Conservation (phyloP, 2,113 vertebrate genomes). For the Eulemur rufifrons region DNA sequence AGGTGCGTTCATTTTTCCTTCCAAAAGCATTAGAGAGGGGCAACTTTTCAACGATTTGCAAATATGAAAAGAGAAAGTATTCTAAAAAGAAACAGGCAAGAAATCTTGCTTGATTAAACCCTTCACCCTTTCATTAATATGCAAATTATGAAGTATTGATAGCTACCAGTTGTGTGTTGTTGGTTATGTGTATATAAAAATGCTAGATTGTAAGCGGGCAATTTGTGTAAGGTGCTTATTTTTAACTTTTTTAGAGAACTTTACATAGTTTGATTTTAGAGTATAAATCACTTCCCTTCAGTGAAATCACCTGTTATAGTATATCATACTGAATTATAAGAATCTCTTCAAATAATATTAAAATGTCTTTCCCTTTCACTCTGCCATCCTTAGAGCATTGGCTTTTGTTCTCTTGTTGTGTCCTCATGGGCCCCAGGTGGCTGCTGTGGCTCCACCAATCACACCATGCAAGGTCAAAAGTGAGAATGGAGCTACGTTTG, state of each 20-base stretch:
- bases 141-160: neutral
- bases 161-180: neutral
- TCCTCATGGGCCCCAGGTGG: neutral
- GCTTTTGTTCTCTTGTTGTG: neutral
- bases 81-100: neutral
- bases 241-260: neutral
- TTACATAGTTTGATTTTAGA: conserved; percentile 1
- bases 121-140: neutral
- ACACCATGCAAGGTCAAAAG: neutral
- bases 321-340: neutral
- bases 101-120: neutral
- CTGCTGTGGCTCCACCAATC: neutral
- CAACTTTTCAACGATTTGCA: neutral
- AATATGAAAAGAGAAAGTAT: neutral
- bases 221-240: neutral
- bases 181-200: neutral
- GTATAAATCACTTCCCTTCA: neutral
- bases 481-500: neutral
- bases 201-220: neutral
- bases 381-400: neutral
- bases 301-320: neutral
- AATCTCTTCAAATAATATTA: neutral
- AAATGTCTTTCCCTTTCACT: neutral
- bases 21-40: neutral
- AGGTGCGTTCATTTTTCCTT: neutral